phyloP scores from a whole-genome alignment of 2,797 vertebrate genomes.

The Hydrocynus forskahlii region DNA sequence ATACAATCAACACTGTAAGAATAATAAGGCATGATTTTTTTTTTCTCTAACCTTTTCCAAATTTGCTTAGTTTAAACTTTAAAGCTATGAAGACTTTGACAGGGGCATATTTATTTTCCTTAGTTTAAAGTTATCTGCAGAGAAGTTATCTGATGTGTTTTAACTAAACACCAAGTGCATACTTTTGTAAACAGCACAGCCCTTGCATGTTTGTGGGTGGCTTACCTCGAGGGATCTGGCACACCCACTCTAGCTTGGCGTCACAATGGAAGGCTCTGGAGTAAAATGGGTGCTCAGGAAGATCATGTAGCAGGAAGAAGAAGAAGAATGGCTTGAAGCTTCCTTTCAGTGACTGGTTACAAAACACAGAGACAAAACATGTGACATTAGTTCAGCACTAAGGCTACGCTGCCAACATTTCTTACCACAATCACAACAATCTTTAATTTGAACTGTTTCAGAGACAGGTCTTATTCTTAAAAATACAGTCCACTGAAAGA shows the following conservation, averaged over 20 bases:
- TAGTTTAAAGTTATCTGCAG: neutral
- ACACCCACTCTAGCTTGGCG: slow-evolving; percentile 91
- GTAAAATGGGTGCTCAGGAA: slow-evolving; percentile 68
- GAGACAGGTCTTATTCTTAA: neutral
- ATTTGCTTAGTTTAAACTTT: no score
- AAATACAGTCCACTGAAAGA: no score
- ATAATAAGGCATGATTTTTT: no score
- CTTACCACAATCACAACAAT: no score
- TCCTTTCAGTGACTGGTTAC: slow-evolving; percentile 66
- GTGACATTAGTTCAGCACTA: neutral
- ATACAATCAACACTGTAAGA: neutral
- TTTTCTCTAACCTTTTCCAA: no score
- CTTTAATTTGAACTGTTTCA: neutral
- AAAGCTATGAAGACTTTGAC: neutral
- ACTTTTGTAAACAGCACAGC: neutral
- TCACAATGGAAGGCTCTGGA: slow-evolving; percentile 91
- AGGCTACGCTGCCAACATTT: neutral
- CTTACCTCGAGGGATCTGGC: slow-evolving; percentile 93
- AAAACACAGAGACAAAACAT: slow-evolving; percentile 29
- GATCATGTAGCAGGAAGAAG: slow-evolving; percentile 53
- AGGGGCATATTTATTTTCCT: neutral
- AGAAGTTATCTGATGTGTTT: no score
- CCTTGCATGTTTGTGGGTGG: neutral
- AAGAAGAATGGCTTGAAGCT: slow-evolving; percentile 60
- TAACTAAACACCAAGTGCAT: neutral